Evolutionary conservation across 2,888 invertebrate species (phyloP).

Genomic region (Aradus depressus): DNA sequence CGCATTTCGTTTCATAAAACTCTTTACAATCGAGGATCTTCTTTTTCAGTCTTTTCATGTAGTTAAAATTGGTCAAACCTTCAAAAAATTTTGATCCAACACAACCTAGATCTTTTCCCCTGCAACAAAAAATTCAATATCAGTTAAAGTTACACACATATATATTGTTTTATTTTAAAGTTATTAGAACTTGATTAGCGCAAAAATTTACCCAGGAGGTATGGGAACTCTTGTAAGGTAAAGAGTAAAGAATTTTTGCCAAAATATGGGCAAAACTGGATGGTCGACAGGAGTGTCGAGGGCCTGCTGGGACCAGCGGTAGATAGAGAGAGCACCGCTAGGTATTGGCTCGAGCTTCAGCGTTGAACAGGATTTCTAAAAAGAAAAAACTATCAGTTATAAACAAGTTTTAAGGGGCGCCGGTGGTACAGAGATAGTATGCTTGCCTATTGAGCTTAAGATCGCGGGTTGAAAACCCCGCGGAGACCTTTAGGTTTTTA

Average conservation of each 20-base stretch:
- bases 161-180: neutral
- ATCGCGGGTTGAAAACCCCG: too few species aligned
- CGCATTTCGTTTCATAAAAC: slow-evolving; percentile 41
- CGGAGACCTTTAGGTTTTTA: too few species aligned
- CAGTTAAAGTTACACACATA: neutral
- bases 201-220: neutral
- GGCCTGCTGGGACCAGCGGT: slow-evolving; percentile 64
- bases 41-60: slow-evolving; percentile 57
- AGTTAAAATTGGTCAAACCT: slow-evolving; percentile 51
- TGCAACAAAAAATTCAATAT: too few species aligned
- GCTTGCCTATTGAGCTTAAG: too few species aligned
- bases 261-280: slow-evolving; percentile 56
- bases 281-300: slow-evolving; percentile 55
- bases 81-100: slow-evolving; percentile 67
- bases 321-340: slow-evolving; percentile 50
- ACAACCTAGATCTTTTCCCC: slow-evolving; percentile 46
- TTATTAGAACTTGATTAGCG: neutral
- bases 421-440: too few species aligned
- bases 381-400: slow-evolving; percentile 26
- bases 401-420: neutral
- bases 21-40: slow-evolving; percentile 52
- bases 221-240: slow-evolving; percentile 43
- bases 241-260: slow-evolving; percentile 65
- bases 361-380: slow-evolving; percentile 47
- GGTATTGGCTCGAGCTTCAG: slow-evolving; percentile 45